Evolutionary conservation across 2,888 invertebrate genomes (phyloP).

Genomic region (Diarsia dahlii): DNA sequence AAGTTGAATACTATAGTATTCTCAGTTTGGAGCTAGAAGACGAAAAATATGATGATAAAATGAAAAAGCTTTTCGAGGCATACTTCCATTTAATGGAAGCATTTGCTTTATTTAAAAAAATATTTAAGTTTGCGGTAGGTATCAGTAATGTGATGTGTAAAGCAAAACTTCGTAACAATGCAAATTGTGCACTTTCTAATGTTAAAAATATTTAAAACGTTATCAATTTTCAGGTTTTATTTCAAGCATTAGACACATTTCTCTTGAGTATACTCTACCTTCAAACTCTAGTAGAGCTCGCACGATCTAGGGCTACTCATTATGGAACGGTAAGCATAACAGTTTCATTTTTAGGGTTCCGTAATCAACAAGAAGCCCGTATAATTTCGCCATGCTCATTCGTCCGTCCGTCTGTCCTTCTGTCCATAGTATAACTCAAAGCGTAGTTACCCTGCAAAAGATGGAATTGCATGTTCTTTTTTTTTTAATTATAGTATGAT

Average conservation of each 20-base stretch:
- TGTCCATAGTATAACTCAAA: too few species aligned
- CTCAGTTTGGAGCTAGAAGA: constrained; percentile 3
- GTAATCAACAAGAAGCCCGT: too few species aligned
- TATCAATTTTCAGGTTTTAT: constrained; percentile 1
- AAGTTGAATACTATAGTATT: constrained; percentile 2
- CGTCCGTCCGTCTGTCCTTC: too few species aligned
- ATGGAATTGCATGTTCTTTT: not conserved
- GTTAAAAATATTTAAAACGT: not conserved
- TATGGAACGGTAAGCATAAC: constrained; percentile 13
- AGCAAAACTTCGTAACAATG: not conserved
- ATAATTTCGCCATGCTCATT: too few species aligned
- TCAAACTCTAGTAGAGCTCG: constrained; percentile 8
- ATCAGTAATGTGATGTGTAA: not conserved
- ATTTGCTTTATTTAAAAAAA: constrained; percentile 18
- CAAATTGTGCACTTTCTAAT: not conserved
- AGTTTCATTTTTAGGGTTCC: too few species aligned
- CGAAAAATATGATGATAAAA: constrained; percentile 6
- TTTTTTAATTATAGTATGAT: constrained; percentile 5
- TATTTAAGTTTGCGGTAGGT: constrained; percentile 19
- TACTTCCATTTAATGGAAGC: constrained; percentile 15
- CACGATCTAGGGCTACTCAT: not conserved
- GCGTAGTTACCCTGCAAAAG: too few species aligned
- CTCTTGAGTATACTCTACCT: constrained; percentile 18
- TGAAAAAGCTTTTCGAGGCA: constrained; percentile 16
- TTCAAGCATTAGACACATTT: constrained; percentile 14